Base-by-base conservation (phyloP, 2,113 vertebrate genomes). In the Clupea harengus region DNA sequence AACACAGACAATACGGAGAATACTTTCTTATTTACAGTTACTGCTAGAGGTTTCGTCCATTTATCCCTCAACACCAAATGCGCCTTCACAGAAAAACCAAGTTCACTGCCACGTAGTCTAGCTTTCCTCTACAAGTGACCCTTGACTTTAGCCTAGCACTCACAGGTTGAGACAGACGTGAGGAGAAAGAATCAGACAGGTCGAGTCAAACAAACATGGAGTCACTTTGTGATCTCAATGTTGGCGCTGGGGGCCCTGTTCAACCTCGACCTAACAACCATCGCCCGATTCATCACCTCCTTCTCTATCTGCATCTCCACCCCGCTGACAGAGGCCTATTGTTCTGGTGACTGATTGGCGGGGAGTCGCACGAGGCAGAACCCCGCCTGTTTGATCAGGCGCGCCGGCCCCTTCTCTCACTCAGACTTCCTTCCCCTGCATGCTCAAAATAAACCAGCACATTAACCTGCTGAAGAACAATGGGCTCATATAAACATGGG, bases 341-440 rank as follows among this genome's bases (percentile, higher is more conserved):
- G 89, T 91, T 86, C 85, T 85, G 82, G 45, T 89, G 85, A 85
- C 81, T 81, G 82, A 49, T 28, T 32, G 57, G 86, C 84, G 84
- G 92, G 90, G 92, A 94, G 94, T 93, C 94, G 92, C 92, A 92
- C 90, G 84, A 88, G 86, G 91, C 85, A n/a, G 83, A 22, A 86
- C 92, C 92, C 92, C 92, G 92, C 93, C 93, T 85, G 85, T 87
- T 88, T 89, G 90, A 91, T 90, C 87, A 86, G 64, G 87, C 20
- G 45, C 86, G 87, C 45, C 78, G 22, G 87, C 92, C 92, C 92
- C 90, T 89, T 85, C 80, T 84, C 89, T 91, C 82, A 82, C 82
- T 89, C 84, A 89, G 22, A 80, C 88, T 92, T 92, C 92, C 87
- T 91, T 88, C 85, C 86, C 22, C 22, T 88, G 72, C 84, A 84